phyloP scores from a whole-genome alignment of 2,888 invertebrate species.

The Neuroscelio doddi region DNA sequence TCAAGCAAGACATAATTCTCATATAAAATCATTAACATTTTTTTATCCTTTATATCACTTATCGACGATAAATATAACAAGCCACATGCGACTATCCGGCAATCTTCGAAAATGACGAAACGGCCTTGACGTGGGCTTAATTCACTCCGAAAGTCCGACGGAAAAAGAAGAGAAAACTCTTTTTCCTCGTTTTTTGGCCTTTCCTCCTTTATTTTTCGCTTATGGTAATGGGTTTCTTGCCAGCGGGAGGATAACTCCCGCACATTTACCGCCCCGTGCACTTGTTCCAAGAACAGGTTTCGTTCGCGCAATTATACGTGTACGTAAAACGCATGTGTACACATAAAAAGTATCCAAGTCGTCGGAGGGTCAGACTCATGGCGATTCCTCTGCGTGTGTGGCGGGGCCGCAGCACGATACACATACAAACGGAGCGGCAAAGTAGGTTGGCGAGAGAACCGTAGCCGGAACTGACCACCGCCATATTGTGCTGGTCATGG shows the following conservation, averaged over 20 bases:
- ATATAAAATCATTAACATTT: too few relatives aligned
- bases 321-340: conserved; percentile 20
- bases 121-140: conserved; percentile 3
- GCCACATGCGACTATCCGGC: conserved; percentile 12
- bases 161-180: conserved; percentile 1
- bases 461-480: conserved; percentile 65
- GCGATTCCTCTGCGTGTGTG: neutral
- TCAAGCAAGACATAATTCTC: too few relatives aligned
- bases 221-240: conserved; percentile 14
- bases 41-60: too few relatives aligned
- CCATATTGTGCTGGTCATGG: conserved; percentile 69
- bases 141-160: conserved; percentile 8
- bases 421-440: conserved; percentile 9
- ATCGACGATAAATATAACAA: neutral
- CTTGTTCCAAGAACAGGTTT: conserved; percentile 22
- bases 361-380: conserved; percentile 12
- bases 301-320: conserved; percentile 26
- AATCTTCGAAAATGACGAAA: conserved; percentile 3
- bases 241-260: conserved; percentile 4
- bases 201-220: conserved; percentile 12
- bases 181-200: conserved; percentile 7
- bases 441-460: conserved; percentile 40
- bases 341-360: conserved; percentile 18
- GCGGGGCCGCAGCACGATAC: neutral
- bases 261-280: conserved; percentile 1